Percentiles rank a stretch among this genome's conserved stretches.
These are phyloP conservation scores for Nesospiza acunhae DNA, from an alignment of 2,113 vertebrate species.

Conservation along the genomic window DNA sequence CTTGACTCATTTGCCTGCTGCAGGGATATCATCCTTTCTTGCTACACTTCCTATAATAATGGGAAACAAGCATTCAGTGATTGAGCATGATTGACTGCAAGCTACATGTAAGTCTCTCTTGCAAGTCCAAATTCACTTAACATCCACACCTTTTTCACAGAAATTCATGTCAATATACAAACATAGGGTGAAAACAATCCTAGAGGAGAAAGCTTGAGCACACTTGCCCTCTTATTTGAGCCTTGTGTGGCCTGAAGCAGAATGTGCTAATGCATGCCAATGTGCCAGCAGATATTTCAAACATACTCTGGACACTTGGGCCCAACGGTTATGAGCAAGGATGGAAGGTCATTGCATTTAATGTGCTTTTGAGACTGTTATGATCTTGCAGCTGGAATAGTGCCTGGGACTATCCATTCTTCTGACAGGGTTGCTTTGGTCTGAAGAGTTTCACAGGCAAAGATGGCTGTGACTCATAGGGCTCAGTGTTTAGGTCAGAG, in stretches of 20 bases:
- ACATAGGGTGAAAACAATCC: background rate
- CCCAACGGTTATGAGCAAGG: background rate
- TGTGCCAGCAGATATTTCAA: background rate
- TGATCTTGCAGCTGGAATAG: background rate
- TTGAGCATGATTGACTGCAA: background rate
- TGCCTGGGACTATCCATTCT: background rate
- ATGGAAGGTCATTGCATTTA: slow-evolving; percentile 30
- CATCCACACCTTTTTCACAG: background rate
- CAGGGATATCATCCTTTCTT: background rate
- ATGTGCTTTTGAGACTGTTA: background rate
- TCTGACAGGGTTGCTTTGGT: background rate
- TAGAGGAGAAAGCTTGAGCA: background rate
- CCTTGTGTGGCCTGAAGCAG: background rate
- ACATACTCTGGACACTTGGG: background rate
- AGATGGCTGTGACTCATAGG: background rate
- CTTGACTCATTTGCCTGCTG: background rate
- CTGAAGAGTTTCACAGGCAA: background rate
- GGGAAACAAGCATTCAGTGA: background rate
- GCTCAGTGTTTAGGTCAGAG: slow-evolving; percentile 14
- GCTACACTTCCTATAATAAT: background rate
- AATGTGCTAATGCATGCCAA: background rate
- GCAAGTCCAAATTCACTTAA: background rate
- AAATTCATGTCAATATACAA: background rate
- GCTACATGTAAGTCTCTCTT: background rate
- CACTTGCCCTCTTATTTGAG: background rate